Conservation (phyloP, 35 echinoderm and acorn worm genomes). For the Apostichopus japonicus region DNA sequence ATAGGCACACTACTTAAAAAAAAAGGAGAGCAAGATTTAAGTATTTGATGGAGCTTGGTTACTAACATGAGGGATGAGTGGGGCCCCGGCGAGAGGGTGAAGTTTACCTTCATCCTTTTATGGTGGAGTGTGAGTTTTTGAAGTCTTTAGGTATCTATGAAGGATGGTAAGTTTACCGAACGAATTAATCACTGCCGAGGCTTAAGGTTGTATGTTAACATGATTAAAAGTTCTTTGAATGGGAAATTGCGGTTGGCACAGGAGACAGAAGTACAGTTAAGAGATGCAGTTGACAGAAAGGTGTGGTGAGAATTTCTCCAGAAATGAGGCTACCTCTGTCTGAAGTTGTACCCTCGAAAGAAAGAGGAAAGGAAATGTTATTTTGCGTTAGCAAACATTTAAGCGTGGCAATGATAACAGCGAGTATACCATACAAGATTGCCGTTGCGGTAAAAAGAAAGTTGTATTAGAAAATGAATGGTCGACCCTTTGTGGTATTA, state of each 20-base stretch:
- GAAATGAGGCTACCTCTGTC: not conserved
- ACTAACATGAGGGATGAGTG: not conserved
- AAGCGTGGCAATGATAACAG: not conserved
- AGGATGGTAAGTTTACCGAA: not conserved
- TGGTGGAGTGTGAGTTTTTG: not conserved
- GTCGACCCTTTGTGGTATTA: too few species aligned
- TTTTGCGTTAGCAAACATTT: not conserved
- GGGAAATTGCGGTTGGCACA: not conserved
- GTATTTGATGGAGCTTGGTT: slow-evolving; percentile 3
- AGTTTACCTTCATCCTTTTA: not conserved
- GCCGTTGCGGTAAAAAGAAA: too few species aligned
- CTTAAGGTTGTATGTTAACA: slow-evolving; percentile 1
- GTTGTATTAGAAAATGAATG: too few species aligned
- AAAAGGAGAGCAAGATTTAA: not conserved
- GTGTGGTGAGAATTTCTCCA: not conserved
- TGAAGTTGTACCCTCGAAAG: not conserved
- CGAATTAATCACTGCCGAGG: slow-evolving; percentile 2
- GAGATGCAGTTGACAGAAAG: not conserved
- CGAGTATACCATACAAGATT: too few species aligned
- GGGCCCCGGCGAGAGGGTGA: not conserved
- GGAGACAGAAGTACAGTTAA: not conserved
- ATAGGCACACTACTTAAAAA: not conserved
- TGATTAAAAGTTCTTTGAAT: not conserved
- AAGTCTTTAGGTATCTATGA: not conserved
- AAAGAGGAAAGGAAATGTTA: not conserved